These are phyloP conservation scores for Ryuthela nishihirai DNA, from an alignment of 2,888 invertebrate species.

Conservation along the genomic window DNA sequence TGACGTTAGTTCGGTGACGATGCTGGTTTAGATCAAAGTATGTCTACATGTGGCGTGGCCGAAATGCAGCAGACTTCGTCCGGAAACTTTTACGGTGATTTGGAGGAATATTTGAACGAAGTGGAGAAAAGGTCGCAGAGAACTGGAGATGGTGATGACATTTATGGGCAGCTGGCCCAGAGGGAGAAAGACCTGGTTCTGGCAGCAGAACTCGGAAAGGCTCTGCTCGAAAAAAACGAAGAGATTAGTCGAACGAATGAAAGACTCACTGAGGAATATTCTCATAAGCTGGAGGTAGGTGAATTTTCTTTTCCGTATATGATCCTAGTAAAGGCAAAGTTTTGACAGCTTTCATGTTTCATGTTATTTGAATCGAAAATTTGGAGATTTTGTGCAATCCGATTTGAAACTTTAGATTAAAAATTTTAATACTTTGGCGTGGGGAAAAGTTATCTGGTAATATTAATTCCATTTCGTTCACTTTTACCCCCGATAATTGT, in stretches of 20 bases:
- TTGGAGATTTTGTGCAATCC: too few species aligned
- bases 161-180: conserved; percentile 62
- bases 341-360: too few species aligned
- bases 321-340: too few species aligned
- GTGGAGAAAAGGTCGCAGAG: conserved; percentile 23
- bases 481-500: too few species aligned
- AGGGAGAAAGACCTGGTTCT: conserved; percentile 86
- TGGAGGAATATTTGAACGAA: conserved; percentile 36
- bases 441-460: too few species aligned
- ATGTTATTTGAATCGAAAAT: too few species aligned
- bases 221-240: conserved; percentile 86
- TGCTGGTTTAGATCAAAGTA: conserved; percentile 15
- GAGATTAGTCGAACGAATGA: conserved; percentile 84
- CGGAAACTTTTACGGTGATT: conserved; percentile 30
- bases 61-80: conserved; percentile 38
- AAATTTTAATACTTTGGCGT: too few species aligned
- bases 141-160: conserved; percentile 23
- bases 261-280: conserved; percentile 76
- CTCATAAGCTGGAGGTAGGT: conserved; percentile 81
- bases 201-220: conserved; percentile 91
- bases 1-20: too few species aligned
- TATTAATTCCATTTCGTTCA: too few species aligned
- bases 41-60: conserved; percentile 35
- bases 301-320: background rate
- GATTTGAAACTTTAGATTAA: too few species aligned